Evolutionary conservation across 2,113 vertebrate genomes (phyloP).

Genomic region (Epinephelus lanceolatus): DNA sequence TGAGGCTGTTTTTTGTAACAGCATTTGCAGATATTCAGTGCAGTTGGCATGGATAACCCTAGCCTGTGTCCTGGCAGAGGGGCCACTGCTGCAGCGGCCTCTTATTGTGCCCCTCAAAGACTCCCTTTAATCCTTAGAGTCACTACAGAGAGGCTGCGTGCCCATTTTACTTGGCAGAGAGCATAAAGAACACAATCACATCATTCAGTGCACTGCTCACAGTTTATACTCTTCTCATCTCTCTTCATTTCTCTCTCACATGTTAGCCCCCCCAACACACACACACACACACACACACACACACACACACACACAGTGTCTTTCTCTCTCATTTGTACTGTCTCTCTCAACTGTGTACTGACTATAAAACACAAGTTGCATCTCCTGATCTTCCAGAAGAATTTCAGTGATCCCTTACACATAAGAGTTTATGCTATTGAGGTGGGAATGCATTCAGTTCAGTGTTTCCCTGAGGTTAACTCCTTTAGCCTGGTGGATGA

Average conservation of each 20-base stretch:
- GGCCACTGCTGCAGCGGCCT: background rate
- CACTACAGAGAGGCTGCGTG: slow-evolving; percentile 29
- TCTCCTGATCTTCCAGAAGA: background rate
- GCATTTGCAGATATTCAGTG: background rate
- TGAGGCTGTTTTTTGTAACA: background rate
- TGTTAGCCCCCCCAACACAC: background rate
- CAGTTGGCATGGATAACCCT: background rate
- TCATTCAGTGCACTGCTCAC: slow-evolving; percentile 39
- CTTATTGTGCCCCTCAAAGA: slow-evolving; percentile 47
- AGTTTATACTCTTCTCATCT: background rate
- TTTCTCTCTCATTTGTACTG: background rate
- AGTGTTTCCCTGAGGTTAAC: too few species aligned
- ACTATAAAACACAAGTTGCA: background rate
- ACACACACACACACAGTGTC: background rate
- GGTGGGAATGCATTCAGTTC: too few species aligned
- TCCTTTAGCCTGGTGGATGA: too few species aligned
- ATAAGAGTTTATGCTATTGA: too few species aligned
- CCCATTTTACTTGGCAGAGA: slow-evolving; percentile 47
- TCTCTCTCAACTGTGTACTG: background rate
- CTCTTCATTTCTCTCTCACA: background rate
- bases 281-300: too few species aligned
- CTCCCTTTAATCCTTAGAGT: slow-evolving; percentile 29
- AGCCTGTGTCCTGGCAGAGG: background rate
- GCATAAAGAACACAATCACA: slow-evolving; percentile 41
- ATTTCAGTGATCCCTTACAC: too few species aligned